These are phyloP conservation scores for Hepsetus odoe DNA, from an alignment of 2,113 vertebrate species.

Conservation along the genomic window DNA sequence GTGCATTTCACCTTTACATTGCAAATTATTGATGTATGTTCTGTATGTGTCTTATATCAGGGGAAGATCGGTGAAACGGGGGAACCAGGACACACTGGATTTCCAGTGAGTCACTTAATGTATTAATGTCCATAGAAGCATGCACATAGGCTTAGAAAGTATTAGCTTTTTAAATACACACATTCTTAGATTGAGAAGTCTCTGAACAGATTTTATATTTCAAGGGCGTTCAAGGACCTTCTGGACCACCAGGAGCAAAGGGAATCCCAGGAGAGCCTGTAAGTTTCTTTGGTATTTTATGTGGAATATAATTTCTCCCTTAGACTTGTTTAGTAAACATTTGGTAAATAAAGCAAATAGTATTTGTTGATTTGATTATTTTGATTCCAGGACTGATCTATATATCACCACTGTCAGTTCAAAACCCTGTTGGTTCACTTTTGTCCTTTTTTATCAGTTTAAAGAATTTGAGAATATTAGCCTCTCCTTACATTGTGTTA, in stretches of 20 bases:
- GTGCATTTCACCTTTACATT: slow-evolving; percentile 13
- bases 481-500: too few relatives aligned
- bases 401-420: too few relatives aligned
- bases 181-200: slow-evolving; percentile 13
- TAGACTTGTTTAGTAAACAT: too few relatives aligned
- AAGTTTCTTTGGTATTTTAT: slow-evolving; percentile 68
- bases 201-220: slow-evolving; percentile 57
- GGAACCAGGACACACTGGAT: slow-evolving; percentile 81
- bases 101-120: slow-evolving; percentile 80
- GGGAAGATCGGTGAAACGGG: slow-evolving; percentile 87
- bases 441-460: too few relatives aligned
- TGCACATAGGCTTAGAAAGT: neutral
- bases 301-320: neutral
- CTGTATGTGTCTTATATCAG: slow-evolving; percentile 72
- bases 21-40: neutral
- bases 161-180: neutral
- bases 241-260: slow-evolving; percentile 89
- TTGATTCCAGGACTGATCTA: too few relatives aligned
- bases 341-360: too few relatives aligned
- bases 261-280: slow-evolving; percentile 88
- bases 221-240: slow-evolving; percentile 88
- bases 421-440: too few relatives aligned
- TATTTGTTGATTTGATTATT: too few relatives aligned
- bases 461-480: too few relatives aligned
- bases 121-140: neutral